Evolutionary conservation across 2,888 invertebrate species (phyloP), one percentile per base, ranked within the genome.

Genomic region (Thymelicus sylvestris): DNA sequence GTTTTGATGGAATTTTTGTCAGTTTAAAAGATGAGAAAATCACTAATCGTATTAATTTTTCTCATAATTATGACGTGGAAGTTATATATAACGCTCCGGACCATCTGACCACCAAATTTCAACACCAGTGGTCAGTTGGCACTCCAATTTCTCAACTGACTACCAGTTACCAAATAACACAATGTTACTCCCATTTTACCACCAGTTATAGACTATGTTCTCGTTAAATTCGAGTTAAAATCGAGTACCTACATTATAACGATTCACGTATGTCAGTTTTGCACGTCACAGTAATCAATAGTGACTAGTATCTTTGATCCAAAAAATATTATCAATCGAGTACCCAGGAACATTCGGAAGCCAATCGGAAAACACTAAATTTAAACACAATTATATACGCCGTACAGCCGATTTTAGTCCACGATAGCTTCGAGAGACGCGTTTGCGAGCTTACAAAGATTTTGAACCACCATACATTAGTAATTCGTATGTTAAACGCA

Each of bases 361-460:
- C 44, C 44, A 3, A 12, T 52, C 44, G 52, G 31, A 12, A 44
- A 68, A 52, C 41, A 69, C 19, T 48, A 39, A 63, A 63, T 69
- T 64, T 64, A 59, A 64, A 64, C 69, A 52, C 41, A 70, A 65
- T 61, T 66, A 52, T 44, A 12, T 61, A 66, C 41, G 55, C 48
- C 60, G 13, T 70, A 65, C 66, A 61, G 66, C 50, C 59, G 71
- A 66, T 62, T 66, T 61, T 61, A 19, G 52, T 31, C 38, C 48
- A 19, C 47, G 47, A 71, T 71, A 55, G 66, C 55, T 52, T 10
- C 19, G n/a, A 50, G 41, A 66, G 50, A 50, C 52, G 50, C 50
- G 0, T 19, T 61, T 60, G 60, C 12, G 6, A 31, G 61, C 66
- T 71, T 61, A 66, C 52, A 62, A 39, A 60, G 65, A 69, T 69